phyloP scores from a whole-genome alignment of 2,113 vertebrate genomes.

The Candoia aspera region DNA sequence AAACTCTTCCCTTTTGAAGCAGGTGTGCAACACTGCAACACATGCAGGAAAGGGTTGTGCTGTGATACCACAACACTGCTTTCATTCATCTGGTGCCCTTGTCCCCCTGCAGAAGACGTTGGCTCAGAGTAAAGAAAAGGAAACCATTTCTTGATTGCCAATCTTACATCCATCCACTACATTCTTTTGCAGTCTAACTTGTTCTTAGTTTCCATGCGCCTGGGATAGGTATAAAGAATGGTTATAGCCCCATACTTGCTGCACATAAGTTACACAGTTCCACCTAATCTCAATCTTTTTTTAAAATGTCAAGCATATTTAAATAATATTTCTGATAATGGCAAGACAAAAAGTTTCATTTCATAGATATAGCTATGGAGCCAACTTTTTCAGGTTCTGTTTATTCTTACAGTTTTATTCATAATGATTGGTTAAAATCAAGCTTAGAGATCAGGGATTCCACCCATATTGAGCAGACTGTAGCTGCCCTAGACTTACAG shows the following conservation, averaged over 20 bases:
- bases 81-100: neutral
- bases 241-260: neutral
- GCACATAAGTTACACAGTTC: neutral
- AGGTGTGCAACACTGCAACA: neutral
- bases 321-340: neutral
- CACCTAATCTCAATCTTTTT: neutral
- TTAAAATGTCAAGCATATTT: neutral
- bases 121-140: neutral
- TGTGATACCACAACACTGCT: neutral
- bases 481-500: slow-evolving; percentile 75
- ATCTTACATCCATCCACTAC: neutral
- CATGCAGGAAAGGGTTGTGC: neutral
- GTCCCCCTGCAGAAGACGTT: neutral
- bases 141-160: neutral
- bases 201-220: neutral
- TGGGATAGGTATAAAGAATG: neutral
- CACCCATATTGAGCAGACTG: neutral
- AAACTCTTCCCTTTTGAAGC: neutral
- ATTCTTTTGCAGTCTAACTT: neutral
- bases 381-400: neutral
- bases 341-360: neutral
- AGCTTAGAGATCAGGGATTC: neutral
- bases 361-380: neutral
- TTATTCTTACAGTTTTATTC: neutral
- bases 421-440: neutral